phyloP scores from a whole-genome alignment of 2,797 vertebrate genomes.

The Silurus lanzhouensis region DNA sequence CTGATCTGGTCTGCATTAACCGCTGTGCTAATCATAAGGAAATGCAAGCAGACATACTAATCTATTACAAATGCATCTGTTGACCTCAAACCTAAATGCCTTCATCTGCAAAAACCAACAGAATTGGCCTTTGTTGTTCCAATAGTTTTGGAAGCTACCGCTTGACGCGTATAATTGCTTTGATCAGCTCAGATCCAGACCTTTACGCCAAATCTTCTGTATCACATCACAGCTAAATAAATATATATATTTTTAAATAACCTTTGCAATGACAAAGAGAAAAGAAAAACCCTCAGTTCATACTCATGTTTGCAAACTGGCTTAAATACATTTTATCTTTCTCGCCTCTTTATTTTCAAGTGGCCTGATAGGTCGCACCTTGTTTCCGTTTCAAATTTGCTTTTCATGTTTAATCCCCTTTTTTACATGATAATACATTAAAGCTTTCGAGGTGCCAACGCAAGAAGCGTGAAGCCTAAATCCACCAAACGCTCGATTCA shows the following conservation, averaged over 20 bases:
- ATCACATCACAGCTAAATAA: too few species aligned
- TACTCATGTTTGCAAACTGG: neutral
- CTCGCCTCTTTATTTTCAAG: neutral
- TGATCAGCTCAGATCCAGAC: neutral
- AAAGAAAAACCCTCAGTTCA: too few species aligned
- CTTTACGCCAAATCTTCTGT: neutral
- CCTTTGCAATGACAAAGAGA: neutral
- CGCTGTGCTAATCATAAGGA: neutral
- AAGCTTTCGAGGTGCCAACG: conserved; percentile 41
- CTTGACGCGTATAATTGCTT: too few species aligned
- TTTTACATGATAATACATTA: conserved; percentile 31
- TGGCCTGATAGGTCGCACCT: neutral
- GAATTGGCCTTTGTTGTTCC: neutral
- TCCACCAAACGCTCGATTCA: neutral
- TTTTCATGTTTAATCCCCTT: conserved; percentile 42
- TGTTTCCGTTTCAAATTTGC: neutral
- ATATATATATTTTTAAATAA: neutral
- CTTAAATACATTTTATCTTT: neutral
- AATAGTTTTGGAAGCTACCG: neutral
- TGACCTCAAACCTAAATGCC: neutral
- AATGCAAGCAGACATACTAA: neutral
- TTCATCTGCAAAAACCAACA: neutral
- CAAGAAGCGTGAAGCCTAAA: conserved; percentile 8
- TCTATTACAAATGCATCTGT: neutral
- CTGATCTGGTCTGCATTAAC: too few species aligned